Conservation (phyloP, 1,140 invertebrate species). For the Vanessa atalanta region DNA sequence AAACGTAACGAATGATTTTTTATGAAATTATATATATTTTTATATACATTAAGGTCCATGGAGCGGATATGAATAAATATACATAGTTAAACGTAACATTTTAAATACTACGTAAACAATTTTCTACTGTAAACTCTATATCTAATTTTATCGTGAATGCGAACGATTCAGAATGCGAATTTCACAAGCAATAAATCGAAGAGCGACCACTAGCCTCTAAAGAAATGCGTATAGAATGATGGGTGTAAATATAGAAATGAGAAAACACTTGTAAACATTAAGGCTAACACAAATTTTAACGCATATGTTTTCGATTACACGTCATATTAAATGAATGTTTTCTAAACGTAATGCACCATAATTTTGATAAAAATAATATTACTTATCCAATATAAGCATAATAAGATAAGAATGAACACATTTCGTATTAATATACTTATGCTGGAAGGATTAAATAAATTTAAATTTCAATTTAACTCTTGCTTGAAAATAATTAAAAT, state of each 20-base stretch:
- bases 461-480: too few relatives aligned
- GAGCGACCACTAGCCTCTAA: slow-evolving; percentile 41
- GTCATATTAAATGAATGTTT: slow-evolving; percentile 6
- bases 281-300: slow-evolving; percentile 8
- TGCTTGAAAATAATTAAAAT: too few relatives aligned
- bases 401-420: too few relatives aligned
- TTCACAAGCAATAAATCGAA: slow-evolving; percentile 48
- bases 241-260: slow-evolving; percentile 36
- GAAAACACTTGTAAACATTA: slow-evolving; percentile 30
- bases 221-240: slow-evolving; percentile 34
- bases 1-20: too few relatives aligned
- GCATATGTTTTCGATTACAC: slow-evolving; percentile 15
- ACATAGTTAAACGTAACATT: background rate
- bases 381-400: too few relatives aligned
- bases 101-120: slow-evolving; percentile 25
- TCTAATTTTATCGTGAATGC: slow-evolving; percentile 50
- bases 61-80: background rate
- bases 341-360: slow-evolving; percentile 1
- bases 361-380: background rate
- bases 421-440: too few relatives aligned
- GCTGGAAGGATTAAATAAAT: too few relatives aligned
- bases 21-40: too few relatives aligned
- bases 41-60: too few relatives aligned
- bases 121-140: slow-evolving; percentile 45
- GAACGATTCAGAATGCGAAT: slow-evolving; percentile 43